Conservation (phyloP, 2,113 vertebrate genomes). For the Cranoglanis bouderius region DNA sequence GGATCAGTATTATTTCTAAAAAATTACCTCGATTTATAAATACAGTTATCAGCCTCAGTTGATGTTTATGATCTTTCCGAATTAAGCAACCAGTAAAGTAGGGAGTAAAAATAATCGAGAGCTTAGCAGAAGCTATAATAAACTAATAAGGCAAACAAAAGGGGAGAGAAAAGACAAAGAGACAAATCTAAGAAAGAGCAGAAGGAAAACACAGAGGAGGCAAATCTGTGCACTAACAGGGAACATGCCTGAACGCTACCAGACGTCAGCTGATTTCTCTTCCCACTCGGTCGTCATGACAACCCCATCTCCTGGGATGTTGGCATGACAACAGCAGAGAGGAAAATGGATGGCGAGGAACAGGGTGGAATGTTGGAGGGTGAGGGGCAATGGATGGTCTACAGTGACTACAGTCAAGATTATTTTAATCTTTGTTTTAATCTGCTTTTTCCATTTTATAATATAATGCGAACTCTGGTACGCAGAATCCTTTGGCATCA, state of each 20-base stretch:
- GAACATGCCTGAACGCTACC: conserved; percentile 68
- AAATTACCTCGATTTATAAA: background rate
- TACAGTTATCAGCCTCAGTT: background rate
- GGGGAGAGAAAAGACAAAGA: conserved; percentile 9
- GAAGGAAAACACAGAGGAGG: conserved; percentile 53
- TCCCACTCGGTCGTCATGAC: conserved; percentile 84
- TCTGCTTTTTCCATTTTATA: conserved; percentile 28
- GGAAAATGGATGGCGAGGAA: conserved; percentile 41
- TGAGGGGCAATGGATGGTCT: conserved; percentile 19
- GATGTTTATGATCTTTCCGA: background rate
- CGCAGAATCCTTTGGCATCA: conserved; percentile 6
- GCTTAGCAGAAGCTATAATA: background rate
- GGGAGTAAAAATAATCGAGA: background rate
- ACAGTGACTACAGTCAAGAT: conserved; percentile 33
- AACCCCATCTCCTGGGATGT: conserved; percentile 82
- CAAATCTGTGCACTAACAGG: conserved; percentile 63
- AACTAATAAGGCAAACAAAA: background rate
- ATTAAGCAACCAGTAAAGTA: background rate
- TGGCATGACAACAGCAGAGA: conserved; percentile 73
- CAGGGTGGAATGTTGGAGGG: conserved; percentile 48
- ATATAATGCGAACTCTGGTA: conserved; percentile 2
- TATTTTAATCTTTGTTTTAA: conserved; percentile 4
- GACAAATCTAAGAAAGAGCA: conserved; percentile 32
- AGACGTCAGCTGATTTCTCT: conserved; percentile 87
- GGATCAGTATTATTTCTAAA: background rate